Conservation (phyloP, 2,797 vertebrate species). For the Hippocampus kuda region DNA sequence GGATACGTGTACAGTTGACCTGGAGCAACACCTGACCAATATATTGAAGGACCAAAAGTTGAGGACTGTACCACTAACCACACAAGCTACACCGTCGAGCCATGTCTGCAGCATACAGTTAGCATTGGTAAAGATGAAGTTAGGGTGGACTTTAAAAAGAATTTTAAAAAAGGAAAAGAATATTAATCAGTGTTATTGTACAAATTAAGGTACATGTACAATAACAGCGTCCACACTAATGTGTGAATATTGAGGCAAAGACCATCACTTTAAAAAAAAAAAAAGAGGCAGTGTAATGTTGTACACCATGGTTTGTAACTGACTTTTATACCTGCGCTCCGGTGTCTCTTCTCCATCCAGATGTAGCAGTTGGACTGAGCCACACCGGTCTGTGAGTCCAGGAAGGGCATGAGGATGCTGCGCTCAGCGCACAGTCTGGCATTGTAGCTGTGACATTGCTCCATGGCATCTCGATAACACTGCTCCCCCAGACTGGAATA, state of each 20-base stretch:
- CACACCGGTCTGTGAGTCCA: constrained; percentile 94
- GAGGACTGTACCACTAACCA: neutral
- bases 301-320: neutral
- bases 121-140: too few relatives aligned
- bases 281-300: neutral
- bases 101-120: too few relatives aligned
- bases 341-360: constrained; percentile 98
- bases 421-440: constrained; percentile 90
- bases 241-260: too few relatives aligned
- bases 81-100: neutral
- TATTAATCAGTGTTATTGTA: too few relatives aligned
- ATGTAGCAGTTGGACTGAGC: constrained; percentile 98
- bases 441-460: constrained; percentile 96
- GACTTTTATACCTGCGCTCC: constrained; percentile 75
- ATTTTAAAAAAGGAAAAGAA: too few relatives aligned
- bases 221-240: too few relatives aligned
- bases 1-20: constrained; percentile 96
- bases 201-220: too few relatives aligned
- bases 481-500: constrained; percentile 80
- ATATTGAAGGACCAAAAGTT: neutral
- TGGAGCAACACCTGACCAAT: constrained; percentile 75
- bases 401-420: constrained; percentile 90
- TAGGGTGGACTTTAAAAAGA: too few relatives aligned
- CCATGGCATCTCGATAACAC: constrained; percentile 95
- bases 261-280: too few relatives aligned